Conservation (phyloP, 2,113 vertebrate species). For the Pangasianodon hypophthalmus region DNA sequence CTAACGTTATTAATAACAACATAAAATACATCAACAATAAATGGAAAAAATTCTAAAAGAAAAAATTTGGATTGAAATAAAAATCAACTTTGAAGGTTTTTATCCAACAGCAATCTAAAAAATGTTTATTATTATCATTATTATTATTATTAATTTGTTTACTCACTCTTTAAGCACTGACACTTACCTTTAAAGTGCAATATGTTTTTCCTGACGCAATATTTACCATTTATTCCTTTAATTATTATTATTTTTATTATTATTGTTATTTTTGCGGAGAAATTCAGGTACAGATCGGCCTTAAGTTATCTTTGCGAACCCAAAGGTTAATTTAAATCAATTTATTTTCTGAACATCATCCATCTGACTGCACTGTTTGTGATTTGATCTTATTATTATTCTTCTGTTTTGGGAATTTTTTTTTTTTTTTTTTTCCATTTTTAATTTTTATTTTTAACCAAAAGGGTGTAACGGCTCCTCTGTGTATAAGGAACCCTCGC, state of each 20-base stretch:
- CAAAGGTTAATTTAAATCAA: not conserved
- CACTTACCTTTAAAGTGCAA: conserved; percentile 69
- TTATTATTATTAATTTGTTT: conserved; percentile 17
- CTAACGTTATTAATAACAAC: not conserved
- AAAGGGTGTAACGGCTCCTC: conserved; percentile 45
- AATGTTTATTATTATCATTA: not conserved
- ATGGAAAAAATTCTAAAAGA: not conserved
- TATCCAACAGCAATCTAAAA: not conserved
- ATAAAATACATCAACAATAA: not conserved
- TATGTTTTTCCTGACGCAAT: conserved; percentile 57
- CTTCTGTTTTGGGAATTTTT: not conserved
- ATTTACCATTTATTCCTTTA: conserved; percentile 44
- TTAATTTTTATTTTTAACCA: conserved; percentile 47
- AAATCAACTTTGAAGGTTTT: not conserved
- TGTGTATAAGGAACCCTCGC: conserved; percentile 58
- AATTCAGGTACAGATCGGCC: not conserved
- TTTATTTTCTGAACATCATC: not conserved
- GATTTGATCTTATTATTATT: too few relatives aligned
- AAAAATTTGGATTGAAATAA: not conserved
- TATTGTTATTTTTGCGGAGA: not conserved
- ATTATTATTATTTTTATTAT: not conserved
- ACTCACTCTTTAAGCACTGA: conserved; percentile 61
- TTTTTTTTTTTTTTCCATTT: not conserved
- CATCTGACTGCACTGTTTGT: not conserved
- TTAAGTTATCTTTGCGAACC: not conserved